Evolutionary conservation across 2,113 vertebrate species (phyloP).

Genomic region (Triplophysa dalaica): DNA sequence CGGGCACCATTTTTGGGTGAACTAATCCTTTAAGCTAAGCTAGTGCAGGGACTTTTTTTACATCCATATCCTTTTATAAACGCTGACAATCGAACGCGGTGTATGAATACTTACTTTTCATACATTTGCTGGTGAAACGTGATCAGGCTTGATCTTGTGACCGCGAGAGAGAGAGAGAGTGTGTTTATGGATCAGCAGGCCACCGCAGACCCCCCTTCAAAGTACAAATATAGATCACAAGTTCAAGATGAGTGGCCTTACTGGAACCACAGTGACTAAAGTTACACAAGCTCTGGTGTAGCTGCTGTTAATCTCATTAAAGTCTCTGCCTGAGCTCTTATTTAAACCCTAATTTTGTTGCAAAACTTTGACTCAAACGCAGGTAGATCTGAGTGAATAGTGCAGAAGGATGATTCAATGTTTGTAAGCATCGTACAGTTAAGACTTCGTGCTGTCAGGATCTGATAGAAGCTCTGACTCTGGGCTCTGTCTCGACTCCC

Average conservation of each 20-base stretch:
- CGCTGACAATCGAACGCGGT: neutral
- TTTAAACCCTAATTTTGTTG: neutral
- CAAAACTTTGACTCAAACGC: neutral
- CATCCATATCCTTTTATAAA: neutral
- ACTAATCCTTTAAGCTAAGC: neutral
- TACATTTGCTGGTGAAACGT: constrained; percentile 49
- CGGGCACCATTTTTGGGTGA: too few species aligned
- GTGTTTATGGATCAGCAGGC: constrained; percentile 22
- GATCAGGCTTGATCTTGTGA: constrained; percentile 45
- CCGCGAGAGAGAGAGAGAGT: constrained; percentile 1
- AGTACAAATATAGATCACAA: constrained; percentile 43
- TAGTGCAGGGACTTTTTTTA: neutral
- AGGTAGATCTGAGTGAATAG: too few species aligned
- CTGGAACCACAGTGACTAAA: constrained; percentile 8
- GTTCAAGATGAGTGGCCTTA: constrained; percentile 14
- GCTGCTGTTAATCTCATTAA: neutral
- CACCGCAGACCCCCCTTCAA: constrained; percentile 15
- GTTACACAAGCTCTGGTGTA: constrained; percentile 13
- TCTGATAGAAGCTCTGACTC: constrained; percentile 8
- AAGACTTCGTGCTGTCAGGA: neutral
- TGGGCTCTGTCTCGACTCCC: constrained; percentile 7
- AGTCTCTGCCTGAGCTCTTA: neutral
- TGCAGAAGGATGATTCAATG: too few species aligned
- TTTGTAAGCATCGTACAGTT: too few species aligned
- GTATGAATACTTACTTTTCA: constrained; percentile 21